These are phyloP conservation scores for Setophaga kirtlandii DNA, from an alignment of 2,113 vertebrate genomes.

Conservation along the genomic window DNA sequence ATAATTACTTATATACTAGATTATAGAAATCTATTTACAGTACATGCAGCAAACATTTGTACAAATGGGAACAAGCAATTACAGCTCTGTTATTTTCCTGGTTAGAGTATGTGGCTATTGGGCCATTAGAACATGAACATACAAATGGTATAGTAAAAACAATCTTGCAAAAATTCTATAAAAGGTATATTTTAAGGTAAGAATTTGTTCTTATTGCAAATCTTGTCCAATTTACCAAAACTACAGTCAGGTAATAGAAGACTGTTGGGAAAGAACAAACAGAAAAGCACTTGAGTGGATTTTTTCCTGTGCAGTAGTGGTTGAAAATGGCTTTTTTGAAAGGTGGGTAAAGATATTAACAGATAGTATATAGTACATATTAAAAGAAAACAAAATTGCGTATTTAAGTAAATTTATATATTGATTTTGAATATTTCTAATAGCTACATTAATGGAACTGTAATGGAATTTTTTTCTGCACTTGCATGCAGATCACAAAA, in stretches of 20 bases:
- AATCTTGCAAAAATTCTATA: background rate
- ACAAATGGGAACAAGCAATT: background rate
- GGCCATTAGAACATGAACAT: background rate
- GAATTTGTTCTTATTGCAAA: background rate
- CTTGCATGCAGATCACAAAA: background rate
- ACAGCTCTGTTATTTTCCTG: background rate
- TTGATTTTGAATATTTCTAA: background rate
- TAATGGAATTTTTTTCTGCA: background rate
- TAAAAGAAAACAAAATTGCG: background rate
- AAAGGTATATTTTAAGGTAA: background rate
- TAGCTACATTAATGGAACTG: background rate
- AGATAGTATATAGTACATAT: background rate
- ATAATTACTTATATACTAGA: background rate
- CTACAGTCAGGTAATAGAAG: background rate
- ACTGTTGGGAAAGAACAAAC: background rate
- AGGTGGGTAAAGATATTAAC: background rate
- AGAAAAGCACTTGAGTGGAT: background rate
- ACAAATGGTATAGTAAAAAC: background rate
- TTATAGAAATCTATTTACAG: background rate
- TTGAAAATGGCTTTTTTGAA: background rate
- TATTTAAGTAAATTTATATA: background rate
- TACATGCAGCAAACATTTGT: background rate
- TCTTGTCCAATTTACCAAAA: background rate
- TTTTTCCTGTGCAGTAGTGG: background rate
- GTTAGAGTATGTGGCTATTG: background rate